Evolutionary conservation across 2,888 invertebrate genomes (phyloP).

Genomic region (Nebria brevicollis): DNA sequence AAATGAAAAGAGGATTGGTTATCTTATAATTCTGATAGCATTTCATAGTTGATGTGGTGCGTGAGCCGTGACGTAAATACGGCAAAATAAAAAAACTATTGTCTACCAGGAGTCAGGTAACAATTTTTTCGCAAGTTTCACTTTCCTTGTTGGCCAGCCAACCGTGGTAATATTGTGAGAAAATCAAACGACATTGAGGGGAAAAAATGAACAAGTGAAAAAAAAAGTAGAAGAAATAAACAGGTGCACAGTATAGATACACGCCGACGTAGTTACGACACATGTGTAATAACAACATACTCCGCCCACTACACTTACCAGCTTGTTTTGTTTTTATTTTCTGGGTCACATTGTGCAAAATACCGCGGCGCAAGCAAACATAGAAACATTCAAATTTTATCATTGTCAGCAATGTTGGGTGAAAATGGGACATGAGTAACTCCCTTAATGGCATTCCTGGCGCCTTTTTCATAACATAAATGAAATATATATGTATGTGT

Average conservation of each 20-base stretch:
- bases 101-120: not conserved
- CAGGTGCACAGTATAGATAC: not conserved
- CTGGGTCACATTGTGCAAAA: constrained; percentile 11
- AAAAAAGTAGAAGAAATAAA: not conserved
- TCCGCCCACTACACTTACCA: not conserved
- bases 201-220: constrained; percentile 4
- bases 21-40: not conserved
- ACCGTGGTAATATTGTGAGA: constrained; percentile 41
- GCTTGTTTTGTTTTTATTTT: constrained; percentile 3
- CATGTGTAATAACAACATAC: constrained; percentile 4
- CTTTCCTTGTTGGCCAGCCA: constrained; percentile 44
- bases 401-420: not conserved
- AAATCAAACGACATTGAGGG: constrained; percentile 43
- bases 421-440: constrained; percentile 5
- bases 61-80: constrained; percentile 12
- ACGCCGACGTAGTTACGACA: not conserved
- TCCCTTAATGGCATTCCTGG: constrained; percentile 23
- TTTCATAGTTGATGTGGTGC: not conserved
- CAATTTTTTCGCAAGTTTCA: constrained; percentile 23
- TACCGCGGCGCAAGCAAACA: not conserved
- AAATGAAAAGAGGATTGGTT: not conserved
- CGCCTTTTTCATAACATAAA: constrained; percentile 30
- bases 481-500: constrained; percentile 24
- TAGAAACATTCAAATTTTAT: not conserved
- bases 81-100: constrained; percentile 4